Base-by-base conservation (phyloP, 2,888 invertebrate species). In the Ormyrus thymus region DNA sequence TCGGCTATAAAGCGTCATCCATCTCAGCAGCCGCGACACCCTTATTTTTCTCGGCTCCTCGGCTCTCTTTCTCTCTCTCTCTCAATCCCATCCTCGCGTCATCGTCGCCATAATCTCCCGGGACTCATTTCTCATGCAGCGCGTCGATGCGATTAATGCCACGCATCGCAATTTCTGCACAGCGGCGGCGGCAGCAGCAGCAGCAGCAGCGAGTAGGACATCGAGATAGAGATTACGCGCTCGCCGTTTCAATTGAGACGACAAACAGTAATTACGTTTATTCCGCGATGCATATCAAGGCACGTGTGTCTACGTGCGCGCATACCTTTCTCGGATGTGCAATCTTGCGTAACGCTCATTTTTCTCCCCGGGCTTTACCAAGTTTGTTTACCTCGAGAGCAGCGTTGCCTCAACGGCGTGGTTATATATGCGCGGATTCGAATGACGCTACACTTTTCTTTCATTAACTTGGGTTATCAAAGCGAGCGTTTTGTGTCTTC, bases 241-340 rank as follows among this genome's bases (percentile, higher is more conserved):
- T 9, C 45, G 10, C 43, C 72, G 74, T 80, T 75, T 78, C 71
- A 75, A 81, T 81, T 75, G 80, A 78, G 78, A 81, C 78, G 78
- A 81, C 78, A 81, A 78, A 81, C 75, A 61, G 78, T 71, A 81
- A 81, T 81, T 81, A 78, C 68, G 73, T 55, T 70, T 53, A 62
- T 15, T 50, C 29, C 59, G 72, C 43, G 78, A 78, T 81, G 78
- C 75, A 75, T 77, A 80, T 80, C 78, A 59, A 66, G n/a, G 45
- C 65, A 7, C 6, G 13, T n/a, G 15, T 43, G 29, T 29, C 48
- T 51, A 58, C 8, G 29, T 70, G 68, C 45, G 29, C 56, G 61
- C 58, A 59, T 70, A 51, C 69, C 69, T 73, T 73, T 62, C 80
- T 70, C 74, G 70, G 62, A 77, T 70, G 70, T 70, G 77, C 53